Evolutionary conservation across 2,113 vertebrate genomes (phyloP), one percentile per base, ranked within the genome.

Genomic region (Tetrao urogallus): DNA sequence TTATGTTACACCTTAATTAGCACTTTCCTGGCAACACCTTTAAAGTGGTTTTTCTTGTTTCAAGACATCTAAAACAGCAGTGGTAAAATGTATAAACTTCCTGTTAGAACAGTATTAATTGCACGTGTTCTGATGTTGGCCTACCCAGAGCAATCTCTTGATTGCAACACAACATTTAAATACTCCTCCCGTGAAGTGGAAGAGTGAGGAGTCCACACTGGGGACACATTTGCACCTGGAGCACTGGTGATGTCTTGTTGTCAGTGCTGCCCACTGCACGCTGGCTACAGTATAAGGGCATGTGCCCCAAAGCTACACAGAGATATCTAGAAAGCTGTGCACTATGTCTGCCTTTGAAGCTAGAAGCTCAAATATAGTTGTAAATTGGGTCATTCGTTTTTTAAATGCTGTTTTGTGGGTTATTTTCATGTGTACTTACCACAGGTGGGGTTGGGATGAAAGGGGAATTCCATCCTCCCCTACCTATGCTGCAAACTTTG

Each of bases 21-120:
- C 50, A 77, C 90, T 79, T 94, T 63, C 30, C 61, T 84, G 80
- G 32, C 30, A 94, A 88, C 61, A 67, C 80, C 61, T 95, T 90
- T 75, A 42, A 64, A 60, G 43, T 64, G 45, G 12, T 36, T 91
- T 77, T 78, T 66, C 56, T 89, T 82, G 3, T 80, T 91, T 77
- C 34, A 74, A 90, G 86, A 36, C 61, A 50, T 83, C 80, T 43
- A 67, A 88, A 85, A 21, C 65, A 67, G 57, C 38, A 56, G 42
- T 40, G 22, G 50, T 80, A 71, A 93, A 60, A 63, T 58, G 19
- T 45, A 50, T 50, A 64, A 76, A 67, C 50, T 27, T 8, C 30
- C 16, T 30, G 21, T 64, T 58, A 42, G 27, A 90, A 28, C 67
- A 80, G 16, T 10, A 63, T 43, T 78, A 45, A 56, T 40, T 60